Evolutionary conservation across 2,113 vertebrate genomes (phyloP).

Genomic region (Pachycephala philippinensis): DNA sequence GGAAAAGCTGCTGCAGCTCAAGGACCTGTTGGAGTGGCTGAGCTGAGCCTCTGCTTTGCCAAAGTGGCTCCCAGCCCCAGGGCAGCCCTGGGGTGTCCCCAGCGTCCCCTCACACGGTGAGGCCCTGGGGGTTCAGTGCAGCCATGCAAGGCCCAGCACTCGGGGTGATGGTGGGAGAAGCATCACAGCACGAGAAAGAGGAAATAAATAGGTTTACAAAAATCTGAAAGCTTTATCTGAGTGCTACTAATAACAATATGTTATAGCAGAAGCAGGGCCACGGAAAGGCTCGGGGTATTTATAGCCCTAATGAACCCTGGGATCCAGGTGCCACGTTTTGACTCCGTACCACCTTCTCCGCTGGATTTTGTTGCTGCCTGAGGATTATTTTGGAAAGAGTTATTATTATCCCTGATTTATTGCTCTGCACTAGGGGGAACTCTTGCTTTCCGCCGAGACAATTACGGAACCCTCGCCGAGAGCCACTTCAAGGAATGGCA

Average conservation of each 20-base stretch:
- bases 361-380: slow-evolving; percentile 69
- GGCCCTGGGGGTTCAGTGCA: neutral
- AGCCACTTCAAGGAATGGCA: slow-evolving; percentile 62
- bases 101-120: neutral
- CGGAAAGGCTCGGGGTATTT: neutral
- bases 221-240: neutral
- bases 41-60: neutral
- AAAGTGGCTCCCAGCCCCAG: neutral
- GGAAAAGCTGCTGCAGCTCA: neutral
- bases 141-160: neutral
- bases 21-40: neutral
- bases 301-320: slow-evolving; percentile 14
- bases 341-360: slow-evolving; percentile 61
- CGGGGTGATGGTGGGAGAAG: neutral
- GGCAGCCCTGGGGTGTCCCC: neutral
- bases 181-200: neutral
- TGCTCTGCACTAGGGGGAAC: slow-evolving; percentile 66
- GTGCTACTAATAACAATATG: neutral
- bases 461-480: slow-evolving; percentile 62
- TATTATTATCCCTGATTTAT: slow-evolving; percentile 77
- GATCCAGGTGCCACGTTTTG: slow-evolving; percentile 60
- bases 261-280: slow-evolving; percentile 8
- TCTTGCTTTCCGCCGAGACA: slow-evolving; percentile 64
- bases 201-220: neutral
- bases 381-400: slow-evolving; percentile 77